Evolutionary conservation across 2,888 invertebrate species (phyloP).

Genomic region (Nomada fabriciana): DNA sequence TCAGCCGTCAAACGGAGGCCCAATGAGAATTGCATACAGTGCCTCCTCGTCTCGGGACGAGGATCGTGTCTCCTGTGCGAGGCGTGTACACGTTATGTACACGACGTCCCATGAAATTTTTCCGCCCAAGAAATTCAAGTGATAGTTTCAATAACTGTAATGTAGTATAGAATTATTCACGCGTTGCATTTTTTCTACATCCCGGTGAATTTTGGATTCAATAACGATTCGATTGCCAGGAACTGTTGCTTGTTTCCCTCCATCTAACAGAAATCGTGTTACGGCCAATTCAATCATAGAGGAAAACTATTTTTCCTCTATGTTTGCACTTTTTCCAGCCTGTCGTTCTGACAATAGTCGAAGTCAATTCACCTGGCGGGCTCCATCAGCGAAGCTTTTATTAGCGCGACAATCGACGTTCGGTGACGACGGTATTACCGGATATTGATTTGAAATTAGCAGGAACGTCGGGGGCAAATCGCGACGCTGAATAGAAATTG

Average conservation of each 20-base stretch:
- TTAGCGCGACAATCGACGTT: conserved; percentile 55
- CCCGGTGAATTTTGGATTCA: conserved; percentile 57
- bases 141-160: not conserved
- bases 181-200: not conserved
- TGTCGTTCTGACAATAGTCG: conserved; percentile 61
- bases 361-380: conserved; percentile 68
- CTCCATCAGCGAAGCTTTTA: conserved; percentile 67
- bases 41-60: conserved; percentile 1
- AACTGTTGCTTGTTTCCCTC: conserved; percentile 40
- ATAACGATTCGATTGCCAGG: conserved; percentile 59
- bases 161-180: not conserved
- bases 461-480: conserved; percentile 69
- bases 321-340: conserved; percentile 46
- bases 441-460: conserved; percentile 81
- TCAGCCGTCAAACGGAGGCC: conserved; percentile 54
- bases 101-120: too few relatives aligned
- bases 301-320: conserved; percentile 66
- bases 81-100: conserved; percentile 32
- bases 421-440: conserved; percentile 71
- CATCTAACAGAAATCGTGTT: conserved; percentile 49
- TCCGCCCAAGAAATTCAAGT: not conserved
- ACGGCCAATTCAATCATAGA: conserved; percentile 49
- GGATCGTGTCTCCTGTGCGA: conserved; percentile 34
- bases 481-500: conserved; percentile 37
- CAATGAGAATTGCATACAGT: conserved; percentile 26